Evolutionary conservation across 2,888 invertebrate genomes (phyloP).

Genomic region (Nasonia oneida): DNA sequence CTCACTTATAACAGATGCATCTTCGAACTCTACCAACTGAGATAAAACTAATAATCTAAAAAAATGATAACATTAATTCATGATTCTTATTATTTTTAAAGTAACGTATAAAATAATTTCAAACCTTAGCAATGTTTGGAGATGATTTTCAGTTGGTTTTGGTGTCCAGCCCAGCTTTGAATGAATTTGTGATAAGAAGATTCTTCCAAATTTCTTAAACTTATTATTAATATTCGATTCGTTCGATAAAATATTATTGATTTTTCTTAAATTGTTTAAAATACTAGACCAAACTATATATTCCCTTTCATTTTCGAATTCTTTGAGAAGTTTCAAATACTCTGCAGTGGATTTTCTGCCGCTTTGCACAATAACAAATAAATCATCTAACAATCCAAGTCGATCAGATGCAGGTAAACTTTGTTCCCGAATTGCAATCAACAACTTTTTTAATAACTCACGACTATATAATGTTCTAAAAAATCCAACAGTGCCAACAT

Average conservation of each 20-base stretch:
- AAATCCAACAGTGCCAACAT: constrained; percentile 92
- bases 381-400: constrained; percentile 93
- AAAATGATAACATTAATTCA: constrained; percentile 1
- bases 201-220: constrained; percentile 83
- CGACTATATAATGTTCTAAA: constrained; percentile 93
- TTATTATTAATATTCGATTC: constrained; percentile 86
- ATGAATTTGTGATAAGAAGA: constrained; percentile 87
- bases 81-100: background rate
- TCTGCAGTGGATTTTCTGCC: constrained; percentile 91
- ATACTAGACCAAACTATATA: constrained; percentile 96
- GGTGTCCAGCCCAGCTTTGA: constrained; percentile 92
- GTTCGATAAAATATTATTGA: constrained; percentile 88
- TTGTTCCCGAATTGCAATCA: constrained; percentile 89
- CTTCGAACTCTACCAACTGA: constrained; percentile 90
- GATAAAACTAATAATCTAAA: constrained; percentile 42
- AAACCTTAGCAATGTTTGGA: constrained; percentile 88
- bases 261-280: constrained; percentile 87
- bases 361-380: constrained; percentile 95
- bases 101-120: background rate
- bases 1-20: constrained; percentile 87
- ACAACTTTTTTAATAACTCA: constrained; percentile 86
- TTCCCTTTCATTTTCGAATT: constrained; percentile 91
- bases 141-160: constrained; percentile 89
- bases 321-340: constrained; percentile 89
- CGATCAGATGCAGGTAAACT: constrained; percentile 93